These are phyloP conservation scores for Holcopasites calliopsidis DNA, from an alignment of 1,140 invertebrate genomes.

Conservation along the genomic window DNA sequence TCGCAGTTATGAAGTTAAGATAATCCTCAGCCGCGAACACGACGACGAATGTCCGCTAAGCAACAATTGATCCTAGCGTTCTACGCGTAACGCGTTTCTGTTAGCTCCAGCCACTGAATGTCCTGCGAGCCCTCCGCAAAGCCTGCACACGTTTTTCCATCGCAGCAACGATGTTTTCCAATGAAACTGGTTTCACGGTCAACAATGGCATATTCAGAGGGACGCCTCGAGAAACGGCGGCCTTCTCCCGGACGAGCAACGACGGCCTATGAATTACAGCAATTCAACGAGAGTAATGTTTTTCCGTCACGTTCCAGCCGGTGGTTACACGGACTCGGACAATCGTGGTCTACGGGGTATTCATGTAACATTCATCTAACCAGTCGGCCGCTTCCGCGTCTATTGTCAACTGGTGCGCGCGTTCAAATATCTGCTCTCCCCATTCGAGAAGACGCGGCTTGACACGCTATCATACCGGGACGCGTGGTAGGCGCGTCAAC, in stretches of 20 bases:
- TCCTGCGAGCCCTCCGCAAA: too few species aligned
- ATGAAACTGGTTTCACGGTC: too few species aligned
- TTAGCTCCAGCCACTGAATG: too few species aligned
- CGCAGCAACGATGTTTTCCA: too few species aligned
- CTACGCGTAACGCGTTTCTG: too few species aligned
- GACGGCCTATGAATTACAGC: slow-evolving; percentile 54
- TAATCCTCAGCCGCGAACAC: too few species aligned
- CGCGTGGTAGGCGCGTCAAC: slow-evolving; percentile 53
- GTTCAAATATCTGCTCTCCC: too few species aligned
- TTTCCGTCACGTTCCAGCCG: slow-evolving; percentile 55
- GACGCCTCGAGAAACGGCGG: slow-evolving; percentile 24
- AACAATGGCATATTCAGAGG: too few species aligned
- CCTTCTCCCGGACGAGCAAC: slow-evolving; percentile 19
- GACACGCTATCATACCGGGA: slow-evolving; percentile 13
- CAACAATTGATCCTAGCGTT: too few species aligned
- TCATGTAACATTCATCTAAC: slow-evolving; percentile 61
- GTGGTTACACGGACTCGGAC: slow-evolving; percentile 44
- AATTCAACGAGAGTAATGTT: slow-evolving; percentile 60
- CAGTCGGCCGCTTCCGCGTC: slow-evolving; percentile 52
- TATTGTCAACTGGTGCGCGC: slow-evolving; percentile 63
- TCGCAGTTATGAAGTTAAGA: too few species aligned
- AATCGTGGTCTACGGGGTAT: slow-evolving; percentile 45
- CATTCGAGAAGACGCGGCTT: background rate
- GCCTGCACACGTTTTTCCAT: too few species aligned
- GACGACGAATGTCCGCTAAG: too few species aligned